These are phyloP conservation scores for Nesospiza acunhae DNA, from an alignment of 2,113 vertebrate genomes.

Conservation along the genomic window DNA sequence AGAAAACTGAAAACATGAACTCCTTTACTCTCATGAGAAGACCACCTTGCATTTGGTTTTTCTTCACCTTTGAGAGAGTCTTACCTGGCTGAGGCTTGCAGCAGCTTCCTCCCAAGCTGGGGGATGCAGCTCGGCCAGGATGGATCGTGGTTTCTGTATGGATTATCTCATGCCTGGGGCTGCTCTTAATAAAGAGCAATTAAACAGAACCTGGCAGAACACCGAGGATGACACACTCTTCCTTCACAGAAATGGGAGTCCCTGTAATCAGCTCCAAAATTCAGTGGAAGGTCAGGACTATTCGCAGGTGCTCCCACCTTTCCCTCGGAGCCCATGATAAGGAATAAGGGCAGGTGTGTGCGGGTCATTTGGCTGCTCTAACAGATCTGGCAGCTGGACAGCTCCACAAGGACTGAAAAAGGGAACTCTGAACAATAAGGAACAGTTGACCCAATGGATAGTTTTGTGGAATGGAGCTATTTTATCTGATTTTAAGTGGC, in stretches of 20 bases:
- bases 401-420: background rate
- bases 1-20: background rate
- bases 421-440: background rate
- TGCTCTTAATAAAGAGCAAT: background rate
- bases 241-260: background rate
- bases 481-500: background rate
- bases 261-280: background rate
- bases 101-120: background rate
- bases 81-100: background rate
- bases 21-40: background rate
- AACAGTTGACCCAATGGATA: background rate
- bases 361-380: background rate
- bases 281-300: background rate
- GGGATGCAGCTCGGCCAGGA: background rate
- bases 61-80: background rate
- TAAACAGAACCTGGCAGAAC: background rate
- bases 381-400: background rate
- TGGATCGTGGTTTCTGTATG: rapidly evolving
- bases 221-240: background rate
- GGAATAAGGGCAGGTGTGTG: rapidly evolving
- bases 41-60: background rate
- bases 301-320: background rate
- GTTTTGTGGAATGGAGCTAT: background rate
- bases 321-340: rapidly evolving
- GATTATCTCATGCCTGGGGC: background rate